These are phyloP conservation scores for Rhinella marina DNA, from an alignment of 2,797 vertebrate genomes.

Conservation along the genomic window DNA sequence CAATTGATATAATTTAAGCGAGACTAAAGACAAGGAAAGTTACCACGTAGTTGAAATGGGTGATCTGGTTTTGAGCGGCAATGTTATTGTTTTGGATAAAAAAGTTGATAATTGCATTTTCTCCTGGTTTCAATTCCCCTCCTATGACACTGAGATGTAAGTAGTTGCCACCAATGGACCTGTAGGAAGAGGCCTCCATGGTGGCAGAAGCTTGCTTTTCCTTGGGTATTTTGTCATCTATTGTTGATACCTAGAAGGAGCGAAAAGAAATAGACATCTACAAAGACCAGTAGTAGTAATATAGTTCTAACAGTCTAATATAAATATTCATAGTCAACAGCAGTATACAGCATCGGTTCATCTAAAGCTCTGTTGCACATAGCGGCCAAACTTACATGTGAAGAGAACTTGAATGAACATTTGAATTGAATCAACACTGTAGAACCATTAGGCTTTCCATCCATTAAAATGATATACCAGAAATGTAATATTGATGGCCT, in stretches of 20 bases:
- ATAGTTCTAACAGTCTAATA: too few relatives aligned
- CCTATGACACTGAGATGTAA: slow-evolving; percentile 75
- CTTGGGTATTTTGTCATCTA: rapidly evolving
- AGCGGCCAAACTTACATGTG: too few relatives aligned
- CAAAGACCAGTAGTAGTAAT: too few relatives aligned
- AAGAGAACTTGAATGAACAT: too few relatives aligned
- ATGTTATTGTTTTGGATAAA: slow-evolving; percentile 66
- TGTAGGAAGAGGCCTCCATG: slow-evolving; percentile 74
- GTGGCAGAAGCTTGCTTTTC: slow-evolving; percentile 73
- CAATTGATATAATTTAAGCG: neutral
- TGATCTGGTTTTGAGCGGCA: neutral
- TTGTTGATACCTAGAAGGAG: slow-evolving; percentile 73
- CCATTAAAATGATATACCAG: too few relatives aligned
- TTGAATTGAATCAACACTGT: too few relatives aligned
- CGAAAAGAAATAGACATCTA: neutral
- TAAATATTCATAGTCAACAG: too few relatives aligned
- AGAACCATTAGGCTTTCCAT: too few relatives aligned
- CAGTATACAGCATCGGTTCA: too few relatives aligned
- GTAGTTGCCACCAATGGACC: slow-evolving; percentile 67
- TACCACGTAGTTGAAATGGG: slow-evolving; percentile 83
- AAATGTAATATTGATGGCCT: too few relatives aligned
- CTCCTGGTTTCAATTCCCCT: slow-evolving; percentile 67
- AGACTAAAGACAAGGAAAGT: slow-evolving; percentile 3
- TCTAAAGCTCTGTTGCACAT: too few relatives aligned
- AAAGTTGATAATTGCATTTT: slow-evolving; percentile 76